These are phyloP conservation scores for Arrhopalites spinosus DNA, from an alignment of 2,888 invertebrate species.

Conservation along the genomic window DNA sequence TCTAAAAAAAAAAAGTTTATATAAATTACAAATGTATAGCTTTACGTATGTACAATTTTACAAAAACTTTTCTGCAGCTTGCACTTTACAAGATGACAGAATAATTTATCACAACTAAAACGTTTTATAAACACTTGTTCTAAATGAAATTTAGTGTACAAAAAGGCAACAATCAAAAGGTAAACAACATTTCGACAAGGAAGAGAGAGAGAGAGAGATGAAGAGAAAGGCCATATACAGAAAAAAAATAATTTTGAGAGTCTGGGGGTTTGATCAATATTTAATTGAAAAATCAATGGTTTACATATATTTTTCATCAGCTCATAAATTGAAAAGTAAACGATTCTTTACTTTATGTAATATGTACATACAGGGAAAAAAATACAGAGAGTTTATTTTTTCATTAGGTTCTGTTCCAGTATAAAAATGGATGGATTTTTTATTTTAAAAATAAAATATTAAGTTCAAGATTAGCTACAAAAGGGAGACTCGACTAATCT, in stretches of 20 bases:
- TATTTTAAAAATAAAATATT: too few species aligned
- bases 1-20: background rate
- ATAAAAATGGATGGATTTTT: background rate
- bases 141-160: slow-evolving; percentile 14
- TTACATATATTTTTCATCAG: slow-evolving; percentile 12
- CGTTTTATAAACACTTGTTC: slow-evolving; percentile 27
- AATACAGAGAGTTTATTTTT: too few species aligned
- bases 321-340: slow-evolving; percentile 29
- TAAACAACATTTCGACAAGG: background rate
- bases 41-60: background rate
- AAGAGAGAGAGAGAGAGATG: background rate
- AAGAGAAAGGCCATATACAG: background rate
- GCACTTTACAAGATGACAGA: slow-evolving; percentile 25
- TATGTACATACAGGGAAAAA: too few species aligned
- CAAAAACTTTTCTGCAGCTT: background rate
- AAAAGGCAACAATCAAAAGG: background rate
- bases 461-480: too few species aligned
- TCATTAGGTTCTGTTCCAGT: background rate
- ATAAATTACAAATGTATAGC: background rate
- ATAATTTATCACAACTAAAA: slow-evolving; percentile 24
- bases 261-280: slow-evolving; percentile 19
- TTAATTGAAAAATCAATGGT: slow-evolving; percentile 29
- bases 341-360: background rate
- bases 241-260: background rate
- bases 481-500: too few species aligned